Base-by-base conservation (phyloP, 1,140 invertebrate genomes). In the Popillia japonica region DNA sequence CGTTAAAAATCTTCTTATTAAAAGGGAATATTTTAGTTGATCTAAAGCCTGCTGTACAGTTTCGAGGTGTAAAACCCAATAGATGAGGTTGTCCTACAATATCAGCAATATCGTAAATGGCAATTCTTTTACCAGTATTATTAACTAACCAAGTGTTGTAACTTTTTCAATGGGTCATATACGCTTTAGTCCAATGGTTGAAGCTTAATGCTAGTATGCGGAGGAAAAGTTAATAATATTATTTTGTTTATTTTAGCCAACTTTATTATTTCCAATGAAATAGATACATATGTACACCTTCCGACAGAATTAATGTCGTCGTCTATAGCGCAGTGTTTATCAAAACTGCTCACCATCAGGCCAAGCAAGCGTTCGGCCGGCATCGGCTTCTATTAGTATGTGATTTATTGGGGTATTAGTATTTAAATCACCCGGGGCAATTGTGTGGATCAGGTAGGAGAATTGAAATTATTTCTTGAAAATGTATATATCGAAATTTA, bases 161-260 rank as follows among this genome's bases (percentile, higher is more conserved):
- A 68, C 27, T 4, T 68, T 73, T 73, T 40, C 10, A 73, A 73
- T 17, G 27, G 72, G 17, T 77, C 80, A 76, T 82, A 85, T 20
- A 87, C 80, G 42, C 75, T 61, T 14, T 77, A 59, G 61, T 81
- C 79, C 40, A 82, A 48, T 79, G 85, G 85, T 72, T 85, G 85
- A 6, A 84, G 79, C 8, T 80, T 73, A 64, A 85, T 82, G 6
- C 79, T 82, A 34, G 77, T 79, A 75, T 78, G 86, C 83, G 40
- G 85, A 79, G 9, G 86, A 81, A 61, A 84, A 2, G 27, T 68
- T 78, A 78, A 10, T 41, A 78, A 48, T 14, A 83, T 76, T 27
- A 86, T 85, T 6, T 81, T 82, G 81, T 83, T 85, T 79, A 83
- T 78, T 73, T 81, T 83, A 48, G 79, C 83, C 72, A 81, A 84